Evolutionary conservation across 2,888 invertebrate species (phyloP).

Genomic region (Dorcus hopei): DNA sequence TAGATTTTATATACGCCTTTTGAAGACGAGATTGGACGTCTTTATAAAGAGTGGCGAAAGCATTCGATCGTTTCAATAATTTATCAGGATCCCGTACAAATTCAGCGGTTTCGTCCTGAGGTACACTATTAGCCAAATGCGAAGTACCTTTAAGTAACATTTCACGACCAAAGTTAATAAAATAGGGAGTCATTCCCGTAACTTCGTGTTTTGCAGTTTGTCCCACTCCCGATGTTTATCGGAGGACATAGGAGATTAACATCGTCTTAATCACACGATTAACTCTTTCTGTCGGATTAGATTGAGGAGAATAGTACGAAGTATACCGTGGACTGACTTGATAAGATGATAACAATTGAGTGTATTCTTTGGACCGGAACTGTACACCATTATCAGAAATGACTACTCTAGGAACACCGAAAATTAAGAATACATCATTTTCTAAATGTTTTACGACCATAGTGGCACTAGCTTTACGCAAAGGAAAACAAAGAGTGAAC

Average conservation of each 20-base stretch:
- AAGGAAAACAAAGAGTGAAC: constrained; percentile 19
- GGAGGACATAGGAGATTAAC: constrained; percentile 6
- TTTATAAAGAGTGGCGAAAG: no score
- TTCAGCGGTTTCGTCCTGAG: not conserved
- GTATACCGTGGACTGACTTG: not conserved
- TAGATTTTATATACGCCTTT: no score
- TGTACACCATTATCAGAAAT: constrained; percentile 24
- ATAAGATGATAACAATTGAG: not conserved
- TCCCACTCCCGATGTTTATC: constrained; percentile 19
- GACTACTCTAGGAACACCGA: constrained; percentile 19
- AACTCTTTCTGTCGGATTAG: no score
- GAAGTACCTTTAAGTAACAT: not conserved
- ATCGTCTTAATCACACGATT: constrained; percentile 10
- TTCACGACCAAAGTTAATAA: constrained; percentile 16
- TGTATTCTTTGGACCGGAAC: constrained; percentile 17
- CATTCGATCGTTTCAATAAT: no score
- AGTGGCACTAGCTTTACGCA: constrained; percentile 15
- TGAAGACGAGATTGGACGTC: no score
- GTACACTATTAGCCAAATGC: not conserved
- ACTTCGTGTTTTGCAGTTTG: constrained; percentile 13
- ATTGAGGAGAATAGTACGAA: not conserved
- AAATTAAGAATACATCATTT: constrained; percentile 19
- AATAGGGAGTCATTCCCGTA: constrained; percentile 17
- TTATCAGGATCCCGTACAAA: not conserved
- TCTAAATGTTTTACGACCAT: constrained; percentile 14